These are phyloP conservation scores for Stichopus horrens DNA, from an alignment of 53 echinoderm and acorn worm species.

Conservation along the genomic window DNA sequence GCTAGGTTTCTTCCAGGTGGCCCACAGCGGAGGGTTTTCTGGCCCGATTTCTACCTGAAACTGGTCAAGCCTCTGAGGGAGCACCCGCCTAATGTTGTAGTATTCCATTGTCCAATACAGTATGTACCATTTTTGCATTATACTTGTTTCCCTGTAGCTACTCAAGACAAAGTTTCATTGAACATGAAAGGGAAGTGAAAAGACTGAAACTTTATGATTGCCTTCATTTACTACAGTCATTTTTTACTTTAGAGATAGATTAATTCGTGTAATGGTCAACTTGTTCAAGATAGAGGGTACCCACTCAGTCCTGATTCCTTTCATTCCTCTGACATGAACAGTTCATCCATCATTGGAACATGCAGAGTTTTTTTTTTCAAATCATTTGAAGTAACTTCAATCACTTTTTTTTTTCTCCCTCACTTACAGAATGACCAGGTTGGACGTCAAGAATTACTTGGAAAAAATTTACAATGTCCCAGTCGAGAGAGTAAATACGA, in stretches of 20 bases:
- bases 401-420: neutral
- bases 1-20: slow-evolving; percentile 72
- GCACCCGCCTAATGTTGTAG: slow-evolving; percentile 77
- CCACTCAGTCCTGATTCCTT: neutral
- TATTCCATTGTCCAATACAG: slow-evolving; percentile 83
- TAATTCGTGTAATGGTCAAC: too few species aligned
- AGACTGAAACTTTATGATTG: neutral
- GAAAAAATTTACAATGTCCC: slow-evolving; percentile 81
- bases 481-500: slow-evolving; percentile 81
- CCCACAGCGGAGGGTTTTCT: slow-evolving; percentile 90
- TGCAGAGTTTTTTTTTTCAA: neutral
- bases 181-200: neutral
- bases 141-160: neutral
- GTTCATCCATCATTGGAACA: neutral
- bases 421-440: slow-evolving; percentile 85
- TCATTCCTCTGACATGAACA: neutral
- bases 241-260: too few species aligned
- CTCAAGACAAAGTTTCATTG: neutral
- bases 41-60: slow-evolving; percentile 85
- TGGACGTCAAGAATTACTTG: slow-evolving; percentile 89
- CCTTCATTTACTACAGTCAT: neutral
- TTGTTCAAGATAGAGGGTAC: too few species aligned
- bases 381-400: neutral
- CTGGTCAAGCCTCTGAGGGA: slow-evolving; percentile 55
- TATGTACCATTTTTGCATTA: slow-evolving; percentile 44